These are phyloP conservation scores for Lichenostomus cassidix DNA, from an alignment of 2,113 vertebrate genomes.

Conservation along the genomic window DNA sequence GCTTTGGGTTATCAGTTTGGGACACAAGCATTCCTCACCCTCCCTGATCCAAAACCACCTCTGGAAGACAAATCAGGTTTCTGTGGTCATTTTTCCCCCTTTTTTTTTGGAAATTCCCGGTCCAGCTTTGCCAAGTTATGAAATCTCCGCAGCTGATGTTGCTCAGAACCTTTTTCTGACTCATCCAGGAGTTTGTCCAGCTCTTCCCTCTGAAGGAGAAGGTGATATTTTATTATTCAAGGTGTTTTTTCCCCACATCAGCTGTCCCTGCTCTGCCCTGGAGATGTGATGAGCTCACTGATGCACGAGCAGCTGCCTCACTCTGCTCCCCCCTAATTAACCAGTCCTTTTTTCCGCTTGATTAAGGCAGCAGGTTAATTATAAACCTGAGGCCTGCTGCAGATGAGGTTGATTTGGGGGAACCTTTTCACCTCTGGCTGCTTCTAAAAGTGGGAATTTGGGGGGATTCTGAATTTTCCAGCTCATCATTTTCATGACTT, in stretches of 20 bases:
- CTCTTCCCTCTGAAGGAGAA: neutral
- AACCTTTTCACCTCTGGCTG: neutral
- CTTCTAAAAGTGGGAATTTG: neutral
- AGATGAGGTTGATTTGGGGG: neutral
- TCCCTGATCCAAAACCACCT: neutral
- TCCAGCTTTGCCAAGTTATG: neutral
- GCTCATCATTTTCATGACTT: accelerated
- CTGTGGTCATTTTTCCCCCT: neutral
- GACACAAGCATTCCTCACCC: neutral
- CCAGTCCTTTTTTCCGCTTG: conserved; percentile 11
- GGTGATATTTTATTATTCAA: neutral
- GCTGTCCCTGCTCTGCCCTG: neutral
- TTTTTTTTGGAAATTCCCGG: neutral
- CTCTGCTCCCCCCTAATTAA: conserved; percentile 40
- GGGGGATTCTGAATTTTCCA: neutral
- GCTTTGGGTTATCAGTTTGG: neutral
- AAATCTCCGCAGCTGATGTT: neutral
- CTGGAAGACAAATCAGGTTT: neutral
- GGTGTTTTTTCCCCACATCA: neutral
- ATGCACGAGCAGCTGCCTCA: conserved; percentile 22
- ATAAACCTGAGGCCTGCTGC: neutral
- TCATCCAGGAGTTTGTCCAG: neutral
- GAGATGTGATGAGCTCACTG: neutral
- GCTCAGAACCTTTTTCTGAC: neutral
- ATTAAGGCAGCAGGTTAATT: conserved; percentile 50